Conservation (phyloP, 1,140 invertebrate species). For the Ylistrum balloti region DNA sequence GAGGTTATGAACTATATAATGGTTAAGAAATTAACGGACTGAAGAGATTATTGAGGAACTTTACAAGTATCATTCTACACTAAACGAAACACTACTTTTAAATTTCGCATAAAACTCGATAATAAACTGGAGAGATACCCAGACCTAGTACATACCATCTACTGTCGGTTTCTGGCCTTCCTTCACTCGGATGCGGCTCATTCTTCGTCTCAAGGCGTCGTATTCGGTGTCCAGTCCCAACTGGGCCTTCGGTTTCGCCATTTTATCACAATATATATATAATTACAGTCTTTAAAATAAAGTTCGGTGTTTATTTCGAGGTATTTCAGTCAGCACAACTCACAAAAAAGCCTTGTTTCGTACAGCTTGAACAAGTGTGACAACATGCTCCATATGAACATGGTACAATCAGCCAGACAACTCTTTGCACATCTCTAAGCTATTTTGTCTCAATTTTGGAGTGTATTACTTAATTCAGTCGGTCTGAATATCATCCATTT, state of each 20-base stretch:
- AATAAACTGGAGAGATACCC: too few species aligned
- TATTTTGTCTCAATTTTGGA: neutral
- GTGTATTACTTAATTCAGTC: neutral
- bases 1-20: too few species aligned
- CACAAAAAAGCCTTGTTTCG: too few species aligned
- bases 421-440: neutral
- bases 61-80: too few species aligned
- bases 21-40: too few species aligned
- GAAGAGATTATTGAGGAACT: too few species aligned
- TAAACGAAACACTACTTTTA: too few species aligned
- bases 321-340: too few species aligned
- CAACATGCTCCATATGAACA: neutral
- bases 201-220: conserved; percentile 44
- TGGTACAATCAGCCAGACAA: neutral
- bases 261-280: neutral
- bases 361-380: neutral
- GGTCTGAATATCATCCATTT: neutral
- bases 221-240: conserved; percentile 47
- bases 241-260: conserved; percentile 30
- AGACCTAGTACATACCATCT: conserved; percentile 51
- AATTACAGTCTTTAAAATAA: neutral
- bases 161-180: conserved; percentile 49
- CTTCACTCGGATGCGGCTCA: conserved; percentile 49
- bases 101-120: too few species aligned
- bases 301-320: too few species aligned